Base-by-base conservation (phyloP, 2,113 vertebrate species). In the Heterotis niloticus region DNA sequence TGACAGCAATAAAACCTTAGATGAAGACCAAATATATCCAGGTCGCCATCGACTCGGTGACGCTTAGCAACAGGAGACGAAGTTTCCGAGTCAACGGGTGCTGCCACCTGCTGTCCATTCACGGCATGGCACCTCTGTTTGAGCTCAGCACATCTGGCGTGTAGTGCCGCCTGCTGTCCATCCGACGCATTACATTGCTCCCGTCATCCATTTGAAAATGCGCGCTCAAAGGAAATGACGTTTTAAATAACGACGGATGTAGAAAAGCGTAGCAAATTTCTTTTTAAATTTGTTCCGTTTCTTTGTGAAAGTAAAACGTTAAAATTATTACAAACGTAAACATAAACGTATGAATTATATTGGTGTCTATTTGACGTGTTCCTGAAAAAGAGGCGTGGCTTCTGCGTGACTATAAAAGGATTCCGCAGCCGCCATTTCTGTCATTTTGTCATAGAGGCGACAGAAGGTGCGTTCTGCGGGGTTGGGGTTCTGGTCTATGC, bases 171-270 rank as follows among this genome's bases (percentile, higher is more conserved):
- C 69, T 72, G 44, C 52, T 59, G 72, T 13, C 26, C 10, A 16
- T 24, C 26, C 14, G 5, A 4, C 1, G 57, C 26, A 14, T 17
- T 29, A 16, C 54, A 20, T 13, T 7, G 16, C 5, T 23, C 54
- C 16, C 56, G 10, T 13, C 13, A 23, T 24, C 23, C 23, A 26
- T 56, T 73, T 57, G 57, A 24, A 75, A 75, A 17, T 16, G 51
- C 44, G 12, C 64, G 64, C 76, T 77, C 64, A 12, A 44, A 67
- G 76, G 64, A 77, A 56, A 28, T 77, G 44, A 77, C 76, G 76
- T 67, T 26, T 1, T 28, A 11, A 75, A 59, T 12, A 74, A 60
- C n/a, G 44, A 7, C 0, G 1, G 10, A 51, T n/a, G 3, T 44
- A 7, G 34, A 44, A 44, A 44, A 44, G 34, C 34, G 2, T 44